phyloP scores from a whole-genome alignment of 2,113 vertebrate genomes.

The Daubentonia madagascariensis region DNA sequence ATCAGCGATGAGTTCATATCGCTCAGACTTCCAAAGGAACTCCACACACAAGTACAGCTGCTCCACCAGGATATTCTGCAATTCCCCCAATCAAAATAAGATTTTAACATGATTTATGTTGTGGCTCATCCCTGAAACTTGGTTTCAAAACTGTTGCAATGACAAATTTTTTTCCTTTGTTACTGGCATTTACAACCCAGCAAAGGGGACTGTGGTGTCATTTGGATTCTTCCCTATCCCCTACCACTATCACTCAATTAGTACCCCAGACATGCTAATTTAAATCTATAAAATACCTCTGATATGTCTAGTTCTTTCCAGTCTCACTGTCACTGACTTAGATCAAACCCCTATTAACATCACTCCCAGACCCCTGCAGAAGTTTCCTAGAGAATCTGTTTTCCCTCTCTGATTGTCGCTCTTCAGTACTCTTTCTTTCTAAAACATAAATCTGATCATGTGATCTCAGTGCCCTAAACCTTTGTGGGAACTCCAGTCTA shows the following conservation, averaged over 20 bases:
- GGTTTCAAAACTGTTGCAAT: not conserved
- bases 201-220: rapidly evolving
- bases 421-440: not conserved
- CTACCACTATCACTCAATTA: too few relatives aligned
- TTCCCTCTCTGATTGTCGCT: not conserved
- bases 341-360: rapidly evolving
- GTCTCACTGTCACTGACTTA: not conserved
- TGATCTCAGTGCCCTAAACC: not conserved
- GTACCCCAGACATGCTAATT: not conserved
- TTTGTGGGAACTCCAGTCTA: not conserved
- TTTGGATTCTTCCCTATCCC: not conserved
- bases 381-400: not conserved
- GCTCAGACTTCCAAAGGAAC: constrained; percentile 97
- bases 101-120: not conserved
- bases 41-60: constrained; percentile 97
- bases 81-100: constrained; percentile 38
- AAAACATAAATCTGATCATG: not conserved
- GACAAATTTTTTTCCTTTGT: not conserved
- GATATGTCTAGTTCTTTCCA: not conserved
- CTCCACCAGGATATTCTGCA: constrained; percentile 94
- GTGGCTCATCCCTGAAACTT: not conserved
- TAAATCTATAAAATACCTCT: not conserved
- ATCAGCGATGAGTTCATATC: constrained; percentile 96
- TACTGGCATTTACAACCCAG: not conserved
- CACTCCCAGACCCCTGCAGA: rapidly evolving